Evolutionary conservation across 2,888 invertebrate genomes (phyloP), one percentile per base, ranked within the genome.

Genomic region (Bellardia pandia): DNA sequence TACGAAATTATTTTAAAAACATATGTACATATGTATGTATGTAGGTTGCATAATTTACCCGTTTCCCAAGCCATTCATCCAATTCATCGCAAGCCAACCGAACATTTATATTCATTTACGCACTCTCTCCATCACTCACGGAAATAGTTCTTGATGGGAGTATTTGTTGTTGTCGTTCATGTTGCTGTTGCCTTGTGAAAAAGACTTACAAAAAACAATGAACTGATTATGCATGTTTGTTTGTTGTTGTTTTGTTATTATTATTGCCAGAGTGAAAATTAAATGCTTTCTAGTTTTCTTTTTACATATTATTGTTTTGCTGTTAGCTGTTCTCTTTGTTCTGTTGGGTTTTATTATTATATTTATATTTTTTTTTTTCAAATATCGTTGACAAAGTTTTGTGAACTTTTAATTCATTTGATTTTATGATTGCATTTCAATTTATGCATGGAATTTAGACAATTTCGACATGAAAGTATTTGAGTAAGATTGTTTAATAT

Each of bases 201-300:
- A 76, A 69, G 16, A 30, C 33, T 58, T 58, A 23, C n/a, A 69
- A 81, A 75, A 72, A 2, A 72, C 66, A 81, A 74, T 81, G 48
- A 83, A 83, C 64, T 83, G 83, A 83, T 83, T 69, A 66, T 72
- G 14, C 53, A 62, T 30, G 5, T 68, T 74, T 51, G 23, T 69
- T 23, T 40, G 9, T 64, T 56, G 58, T 40, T 75, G 56, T 64
- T 62, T 3, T 60, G 23, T 45, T 51, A n/a, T 48, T 72, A 4
- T 75, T 74, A 11, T 75, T 79, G 74, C 79, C 68, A 85, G 68
- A 85, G 74, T 11, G 37, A 68, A 79, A 85, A 75, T 60, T 40
- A 7, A 66, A 51, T 42, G 30, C 11, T 82, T 82, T 76, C n/a
- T 48, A 53, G 60, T 74, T 11, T 16, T 23, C 16, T 68, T 81